phyloP scores from a whole-genome alignment of 2,888 invertebrate species.

The Seira sanloemensis region DNA sequence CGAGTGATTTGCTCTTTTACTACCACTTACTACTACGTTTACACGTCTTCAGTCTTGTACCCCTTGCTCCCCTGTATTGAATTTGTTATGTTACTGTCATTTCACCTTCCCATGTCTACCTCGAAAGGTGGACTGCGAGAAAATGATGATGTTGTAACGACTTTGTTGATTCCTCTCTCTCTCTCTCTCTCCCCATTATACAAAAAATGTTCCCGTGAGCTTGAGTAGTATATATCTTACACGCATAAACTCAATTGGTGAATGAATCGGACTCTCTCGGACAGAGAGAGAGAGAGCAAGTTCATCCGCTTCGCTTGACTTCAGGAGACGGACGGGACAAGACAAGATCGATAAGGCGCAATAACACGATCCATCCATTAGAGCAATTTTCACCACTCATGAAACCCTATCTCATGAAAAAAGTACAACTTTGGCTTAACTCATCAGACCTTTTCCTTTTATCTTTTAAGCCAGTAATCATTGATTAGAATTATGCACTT shows the following conservation, averaged over 20 bases:
- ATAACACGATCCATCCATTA: constrained; percentile 73
- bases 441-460: constrained; percentile 37
- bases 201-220: too few species aligned
- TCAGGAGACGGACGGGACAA: constrained; percentile 49
- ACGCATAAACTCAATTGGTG: too few species aligned
- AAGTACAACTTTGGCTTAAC: too few species aligned
- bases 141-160: constrained; percentile 44
- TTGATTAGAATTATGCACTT: constrained; percentile 52
- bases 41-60: constrained; percentile 27
- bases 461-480: constrained; percentile 46
- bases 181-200: too few species aligned
- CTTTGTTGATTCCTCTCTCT: constrained; percentile 23
- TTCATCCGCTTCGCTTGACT: neutral
- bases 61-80: too few species aligned
- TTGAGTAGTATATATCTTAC: too few species aligned
- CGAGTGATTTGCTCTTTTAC: constrained; percentile 45
- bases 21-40: constrained; percentile 56
- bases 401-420: too few species aligned
- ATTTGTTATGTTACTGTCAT: constrained; percentile 47
- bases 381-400: too few species aligned
- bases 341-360: constrained; percentile 68
- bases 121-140: constrained; percentile 7
- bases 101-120: constrained; percentile 38
- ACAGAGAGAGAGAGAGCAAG: neutral
- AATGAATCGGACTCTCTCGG: neutral